A percentile compares a stretch with the other conserved stretches of the same genome.
phyloP scores from a whole-genome alignment of 2,888 invertebrate species.

The Stenolophus ochropezus region DNA sequence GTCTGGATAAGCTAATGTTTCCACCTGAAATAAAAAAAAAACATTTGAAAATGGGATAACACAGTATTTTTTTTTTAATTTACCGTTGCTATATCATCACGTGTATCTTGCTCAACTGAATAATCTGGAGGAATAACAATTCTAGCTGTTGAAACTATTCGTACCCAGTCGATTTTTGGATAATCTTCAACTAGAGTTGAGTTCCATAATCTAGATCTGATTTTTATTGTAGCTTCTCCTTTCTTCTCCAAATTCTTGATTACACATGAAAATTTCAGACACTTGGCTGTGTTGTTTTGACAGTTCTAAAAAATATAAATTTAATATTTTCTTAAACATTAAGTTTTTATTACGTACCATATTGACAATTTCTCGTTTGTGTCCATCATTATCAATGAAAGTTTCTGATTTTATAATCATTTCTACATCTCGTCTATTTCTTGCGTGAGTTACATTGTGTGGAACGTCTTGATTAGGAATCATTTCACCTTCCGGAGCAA shows the following conservation, averaged over 20 bases:
- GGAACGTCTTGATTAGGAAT: slow-evolving; percentile 73
- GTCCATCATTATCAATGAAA: slow-evolving; percentile 81
- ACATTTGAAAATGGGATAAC: slow-evolving; percentile 44
- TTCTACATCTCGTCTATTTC: slow-evolving; percentile 80
- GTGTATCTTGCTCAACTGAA: slow-evolving; percentile 81
- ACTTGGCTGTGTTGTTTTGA: slow-evolving; percentile 86
- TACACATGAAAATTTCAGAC: slow-evolving; percentile 88
- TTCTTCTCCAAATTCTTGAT: slow-evolving; percentile 86
- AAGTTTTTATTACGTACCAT: slow-evolving; percentile 76
- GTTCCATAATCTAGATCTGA: slow-evolving; percentile 95
- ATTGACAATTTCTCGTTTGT: slow-evolving; percentile 82
- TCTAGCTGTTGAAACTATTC: slow-evolving; percentile 86
- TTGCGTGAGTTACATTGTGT: slow-evolving; percentile 69
- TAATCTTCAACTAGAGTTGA: slow-evolving; percentile 94
- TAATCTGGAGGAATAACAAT: slow-evolving; percentile 82
- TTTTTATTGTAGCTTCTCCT: slow-evolving; percentile 86
- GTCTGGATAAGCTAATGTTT: slow-evolving; percentile 90
- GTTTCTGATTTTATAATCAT: slow-evolving; percentile 83
- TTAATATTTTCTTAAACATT: no score
- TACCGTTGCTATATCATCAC: slow-evolving; percentile 80
- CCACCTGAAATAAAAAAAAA: slow-evolving; percentile 77
- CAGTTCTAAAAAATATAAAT: no score
- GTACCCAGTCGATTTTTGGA: slow-evolving; percentile 87
- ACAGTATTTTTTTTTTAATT: no score
- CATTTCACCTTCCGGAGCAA: slow-evolving; percentile 75